phyloP scores from a whole-genome alignment of 2,113 vertebrate species.

The Oncorhynchus tshawytscha region DNA sequence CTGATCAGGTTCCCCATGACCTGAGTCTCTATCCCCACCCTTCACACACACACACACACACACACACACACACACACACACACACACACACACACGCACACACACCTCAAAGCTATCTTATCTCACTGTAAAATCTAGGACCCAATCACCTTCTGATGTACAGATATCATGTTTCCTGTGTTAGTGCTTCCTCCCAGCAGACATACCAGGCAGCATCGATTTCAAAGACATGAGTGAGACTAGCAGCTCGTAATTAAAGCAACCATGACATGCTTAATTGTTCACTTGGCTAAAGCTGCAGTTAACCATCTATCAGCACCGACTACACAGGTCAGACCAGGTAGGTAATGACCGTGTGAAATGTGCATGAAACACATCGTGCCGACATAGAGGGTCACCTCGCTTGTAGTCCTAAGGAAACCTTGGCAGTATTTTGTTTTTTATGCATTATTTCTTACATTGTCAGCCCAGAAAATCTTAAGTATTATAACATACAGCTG shows the following conservation, averaged over 20 bases:
- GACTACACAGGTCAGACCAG: background rate
- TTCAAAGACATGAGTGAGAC: background rate
- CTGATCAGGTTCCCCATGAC: conserved; percentile 22
- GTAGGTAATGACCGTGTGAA: background rate
- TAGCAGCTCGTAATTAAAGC: background rate
- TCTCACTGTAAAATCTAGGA: background rate
- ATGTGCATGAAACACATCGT: background rate
- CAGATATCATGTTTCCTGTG: background rate
- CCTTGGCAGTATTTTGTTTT: too few relatives aligned
- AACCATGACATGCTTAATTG: background rate
- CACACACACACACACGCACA: background rate
- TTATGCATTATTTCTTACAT: too few relatives aligned
- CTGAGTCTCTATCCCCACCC: conserved; percentile 2
- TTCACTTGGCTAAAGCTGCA: background rate
- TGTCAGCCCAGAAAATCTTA: too few relatives aligned
- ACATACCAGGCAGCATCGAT: background rate
- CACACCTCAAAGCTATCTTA: background rate
- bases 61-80: background rate
- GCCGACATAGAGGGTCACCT: too few relatives aligned
- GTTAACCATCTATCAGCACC: background rate
- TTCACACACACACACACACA: background rate
- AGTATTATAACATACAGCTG: too few relatives aligned
- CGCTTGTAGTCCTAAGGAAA: too few relatives aligned
- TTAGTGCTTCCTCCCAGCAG: background rate
- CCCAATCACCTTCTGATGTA: background rate